Conservation (phyloP, 1,140 invertebrate species). For the Phymorhynchus buccinoides region DNA sequence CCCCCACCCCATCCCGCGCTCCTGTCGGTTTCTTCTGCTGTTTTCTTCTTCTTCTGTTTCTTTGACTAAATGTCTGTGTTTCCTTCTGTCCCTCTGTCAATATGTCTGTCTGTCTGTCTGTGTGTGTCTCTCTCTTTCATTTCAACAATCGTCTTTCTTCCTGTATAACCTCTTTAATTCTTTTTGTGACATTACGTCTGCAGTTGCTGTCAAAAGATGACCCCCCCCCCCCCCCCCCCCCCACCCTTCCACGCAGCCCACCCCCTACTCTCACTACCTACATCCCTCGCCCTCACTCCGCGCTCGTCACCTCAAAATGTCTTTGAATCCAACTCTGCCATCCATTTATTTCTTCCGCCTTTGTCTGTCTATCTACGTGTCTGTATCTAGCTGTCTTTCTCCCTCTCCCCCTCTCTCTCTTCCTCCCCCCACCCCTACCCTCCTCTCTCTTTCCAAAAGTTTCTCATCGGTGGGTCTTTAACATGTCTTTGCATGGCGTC, state of each 20-base stretch:
- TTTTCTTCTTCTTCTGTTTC: background rate
- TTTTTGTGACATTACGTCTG: background rate
- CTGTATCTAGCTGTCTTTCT: background rate
- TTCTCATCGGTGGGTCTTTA: background rate
- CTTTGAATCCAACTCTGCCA: too few species aligned
- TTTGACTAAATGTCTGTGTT: background rate
- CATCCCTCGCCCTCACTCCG: too few species aligned
- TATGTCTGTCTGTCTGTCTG: background rate
- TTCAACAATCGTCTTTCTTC: background rate
- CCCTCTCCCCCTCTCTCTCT: background rate
- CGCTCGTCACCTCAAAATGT: too few species aligned
- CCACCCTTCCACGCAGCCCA: too few species aligned
- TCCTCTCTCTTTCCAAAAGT: background rate
- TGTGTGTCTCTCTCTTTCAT: background rate
- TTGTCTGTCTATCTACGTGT: background rate
- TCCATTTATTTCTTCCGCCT: too few species aligned
- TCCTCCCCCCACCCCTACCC: background rate
- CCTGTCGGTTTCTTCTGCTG: too few species aligned
- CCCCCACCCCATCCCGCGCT: too few species aligned
- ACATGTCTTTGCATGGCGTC: too few species aligned
- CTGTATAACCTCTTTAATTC: background rate
- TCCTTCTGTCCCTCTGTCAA: background rate
- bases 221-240: too few species aligned
- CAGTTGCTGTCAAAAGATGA: too few species aligned
- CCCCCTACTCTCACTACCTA: too few species aligned